Evolutionary conservation across 2,888 invertebrate species (phyloP).

Genomic region (Lasioglossum marginatum): DNA sequence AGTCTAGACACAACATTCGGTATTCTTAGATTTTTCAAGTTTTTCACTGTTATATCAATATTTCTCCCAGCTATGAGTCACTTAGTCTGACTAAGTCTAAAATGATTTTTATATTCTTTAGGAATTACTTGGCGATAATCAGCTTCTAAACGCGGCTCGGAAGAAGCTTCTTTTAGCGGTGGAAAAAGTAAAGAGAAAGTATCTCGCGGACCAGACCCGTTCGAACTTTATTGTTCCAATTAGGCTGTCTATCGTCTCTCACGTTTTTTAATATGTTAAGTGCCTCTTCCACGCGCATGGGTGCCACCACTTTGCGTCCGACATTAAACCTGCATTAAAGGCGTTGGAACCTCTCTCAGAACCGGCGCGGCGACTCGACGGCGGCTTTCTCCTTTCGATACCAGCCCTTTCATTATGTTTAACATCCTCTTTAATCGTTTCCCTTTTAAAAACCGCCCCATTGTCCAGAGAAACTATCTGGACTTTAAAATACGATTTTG

Average conservation of each 20-base stretch:
- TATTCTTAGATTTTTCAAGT: too few species aligned
- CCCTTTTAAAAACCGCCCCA: background rate
- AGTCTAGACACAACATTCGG: too few species aligned
- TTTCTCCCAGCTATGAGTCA: too few species aligned
- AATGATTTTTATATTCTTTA: too few species aligned
- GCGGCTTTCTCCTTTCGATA: background rate
- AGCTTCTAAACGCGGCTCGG: background rate
- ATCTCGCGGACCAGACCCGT: background rate
- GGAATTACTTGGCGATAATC: background rate
- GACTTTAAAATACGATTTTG: too few species aligned
- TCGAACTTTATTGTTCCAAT: background rate
- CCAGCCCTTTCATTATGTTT: background rate
- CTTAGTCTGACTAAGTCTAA: too few species aligned
- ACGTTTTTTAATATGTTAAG: conserved; percentile 5
- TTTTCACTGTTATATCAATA: too few species aligned
- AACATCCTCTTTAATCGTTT: background rate
- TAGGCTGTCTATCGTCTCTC: background rate
- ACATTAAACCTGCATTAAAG: conserved; percentile 7
- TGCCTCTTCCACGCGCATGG: background rate
- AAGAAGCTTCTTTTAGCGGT: background rate
- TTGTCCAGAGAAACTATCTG: background rate
- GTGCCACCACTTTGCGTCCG: background rate
- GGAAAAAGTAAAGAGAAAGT: background rate
- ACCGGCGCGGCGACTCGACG: background rate
- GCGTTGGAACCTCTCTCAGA: background rate